Evolutionary conservation across 2,888 invertebrate genomes (phyloP), one percentile per base, ranked within the genome.

Genomic region (Mycalesis mineus): DNA sequence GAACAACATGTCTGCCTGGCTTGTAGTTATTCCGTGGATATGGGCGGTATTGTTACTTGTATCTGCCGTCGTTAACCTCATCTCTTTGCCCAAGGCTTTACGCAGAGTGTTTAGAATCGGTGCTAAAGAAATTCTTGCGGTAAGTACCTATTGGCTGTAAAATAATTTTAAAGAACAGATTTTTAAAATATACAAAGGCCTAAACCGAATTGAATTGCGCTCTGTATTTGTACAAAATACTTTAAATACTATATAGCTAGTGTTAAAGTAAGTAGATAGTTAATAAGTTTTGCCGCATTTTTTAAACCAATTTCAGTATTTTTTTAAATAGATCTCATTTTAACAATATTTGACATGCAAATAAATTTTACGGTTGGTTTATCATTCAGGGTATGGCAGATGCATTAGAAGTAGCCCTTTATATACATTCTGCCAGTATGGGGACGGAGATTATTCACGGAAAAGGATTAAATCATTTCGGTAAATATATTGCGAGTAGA

Each of bases 371-470:
- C n/a, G n/a, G n/a, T n/a, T n/a, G n/a, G n/a, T n/a, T n/a, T n/a
- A n/a, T n/a, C n/a, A n/a, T 36, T 13, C 65, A 88, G 88, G 71
- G 72, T 37, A 44, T 83, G 44, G 68, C 76, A 28, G 84, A 86
- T 62, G 85, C 83, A 15, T 64, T 88, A 13, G 78, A 84, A 67
- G 72, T 83, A 9, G 77, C 84, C 4, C 68, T 88, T 0, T 88
- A 87, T 65, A 79, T 86, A 51, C 88, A 89, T 68, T 77, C 85
- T 5, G 72, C 79, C 7, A 72, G 85, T 63, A 70, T 81, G 9
- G 88, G 88, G 39, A 82, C 87, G 11, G 88, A 88, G 71, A 66
- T 86, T 6, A 75, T 89, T 64, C 76, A 75, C 60, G 88, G 88
- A 54, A 89, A 88, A 74, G 88, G 84, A 59, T 69, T 89, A 37